A percentile compares a stretch with the other conserved stretches of the same genome.
Evolutionary conservation across 2,797 vertebrate species (phyloP).

Genomic region (Leuciscus waleckii): DNA sequence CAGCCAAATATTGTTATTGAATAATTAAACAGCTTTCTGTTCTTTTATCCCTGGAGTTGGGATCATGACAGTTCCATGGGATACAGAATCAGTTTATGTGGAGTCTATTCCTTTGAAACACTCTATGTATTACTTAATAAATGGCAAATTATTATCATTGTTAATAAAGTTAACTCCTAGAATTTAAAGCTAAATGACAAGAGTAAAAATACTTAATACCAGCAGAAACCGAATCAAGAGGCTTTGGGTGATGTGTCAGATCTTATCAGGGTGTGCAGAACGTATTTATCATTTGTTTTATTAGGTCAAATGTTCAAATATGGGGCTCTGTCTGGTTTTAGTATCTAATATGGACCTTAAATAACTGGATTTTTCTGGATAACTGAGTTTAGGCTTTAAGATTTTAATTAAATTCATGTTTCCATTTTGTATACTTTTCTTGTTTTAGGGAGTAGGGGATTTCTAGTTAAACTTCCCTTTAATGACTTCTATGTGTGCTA

Average conservation of each 20-base stretch:
- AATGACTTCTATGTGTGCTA: background rate
- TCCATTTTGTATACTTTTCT: background rate
- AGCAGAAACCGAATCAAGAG: background rate
- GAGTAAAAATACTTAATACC: background rate
- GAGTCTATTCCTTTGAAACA: background rate
- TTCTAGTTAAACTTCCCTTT: background rate
- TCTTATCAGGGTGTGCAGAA: conserved; percentile 6
- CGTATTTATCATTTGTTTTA: background rate
- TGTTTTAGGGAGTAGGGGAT: background rate
- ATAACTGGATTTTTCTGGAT: background rate
- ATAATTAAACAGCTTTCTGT: background rate
- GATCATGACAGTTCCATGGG: background rate
- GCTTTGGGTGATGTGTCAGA: background rate
- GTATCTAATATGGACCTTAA: background rate
- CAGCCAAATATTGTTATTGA: background rate
- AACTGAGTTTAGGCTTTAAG: too few species aligned
- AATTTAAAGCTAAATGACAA: background rate
- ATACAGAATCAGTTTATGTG: background rate
- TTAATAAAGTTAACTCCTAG: background rate
- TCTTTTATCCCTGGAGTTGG: background rate
- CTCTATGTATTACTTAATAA: background rate
- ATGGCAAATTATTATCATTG: background rate
- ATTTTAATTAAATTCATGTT: background rate
- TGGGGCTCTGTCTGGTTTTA: background rate
- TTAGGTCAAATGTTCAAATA: background rate